Evolutionary conservation across 1,140 invertebrate genomes (phyloP), one percentile per base, ranked within the genome.

Genomic region (Mya arenaria): DNA sequence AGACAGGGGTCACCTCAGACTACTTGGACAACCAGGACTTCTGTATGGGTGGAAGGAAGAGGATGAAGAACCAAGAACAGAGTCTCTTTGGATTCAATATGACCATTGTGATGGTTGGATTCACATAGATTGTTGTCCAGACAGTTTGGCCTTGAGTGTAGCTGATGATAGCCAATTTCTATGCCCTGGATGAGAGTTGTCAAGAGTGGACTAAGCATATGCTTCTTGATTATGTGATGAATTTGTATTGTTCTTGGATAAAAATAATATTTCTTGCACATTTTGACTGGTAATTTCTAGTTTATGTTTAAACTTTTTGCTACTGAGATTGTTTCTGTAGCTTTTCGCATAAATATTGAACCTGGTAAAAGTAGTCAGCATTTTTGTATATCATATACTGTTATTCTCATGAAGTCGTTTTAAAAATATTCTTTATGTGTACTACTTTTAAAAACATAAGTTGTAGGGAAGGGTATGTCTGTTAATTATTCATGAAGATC

Each of bases 111-210:
- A 62, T 1, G 32, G 56, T 36, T 75, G 56, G 73, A 41, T 75
- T 8, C 73, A 75, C 32, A 44, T 37, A 75, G 58, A 75, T n/a
- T 75, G 73, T 23, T 60, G 58, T 60, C 8, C 10, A n/a, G 8
- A 60, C 28, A 60, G 58, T 60, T 8, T 23, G 10, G 58, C 8
- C 19, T 23, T 15, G 10, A n/a, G 10, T n/a, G 13, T 60, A 30
- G 10, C 19, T 25, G 10, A 10, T 60, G 58, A 60, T 60, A 23
- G 23, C 23, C 10, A 8, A 60, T 60, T 60, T 30, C 23, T 15
- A 15, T 60, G 58, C 23, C 58, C 58, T 23, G 58, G 23, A 30
- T 60, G 58, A 13, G 19, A 60, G 28, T 60, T 8, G 10, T 60
- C 8, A 25, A 23, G 8, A 30, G 23, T n/a, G n/a, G n/a, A n/a